phyloP scores from a whole-genome alignment of 2,113 vertebrate species.

The Hoplias malabaricus region DNA sequence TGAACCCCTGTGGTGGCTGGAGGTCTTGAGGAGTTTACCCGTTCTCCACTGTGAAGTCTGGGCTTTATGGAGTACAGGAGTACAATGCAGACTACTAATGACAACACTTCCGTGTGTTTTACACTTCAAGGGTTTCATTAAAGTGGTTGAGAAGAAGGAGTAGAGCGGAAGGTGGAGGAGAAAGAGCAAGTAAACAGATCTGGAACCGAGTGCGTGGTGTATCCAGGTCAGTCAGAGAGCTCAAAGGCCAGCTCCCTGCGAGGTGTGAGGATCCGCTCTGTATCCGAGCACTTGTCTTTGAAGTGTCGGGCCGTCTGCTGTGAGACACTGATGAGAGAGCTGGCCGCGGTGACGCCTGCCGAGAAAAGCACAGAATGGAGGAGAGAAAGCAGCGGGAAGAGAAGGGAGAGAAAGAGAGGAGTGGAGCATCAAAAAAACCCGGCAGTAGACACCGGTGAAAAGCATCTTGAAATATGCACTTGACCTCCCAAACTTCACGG shows the following conservation, averaged over 20 bases:
- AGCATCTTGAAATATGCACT: neutral
- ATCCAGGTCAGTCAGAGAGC: neutral
- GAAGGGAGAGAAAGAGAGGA: neutral
- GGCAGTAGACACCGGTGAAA: constrained; percentile 33
- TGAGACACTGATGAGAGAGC: constrained; percentile 87
- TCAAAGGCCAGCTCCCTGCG: constrained; percentile 93
- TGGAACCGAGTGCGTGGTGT: neutral
- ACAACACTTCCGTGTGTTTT: constrained; percentile 14
- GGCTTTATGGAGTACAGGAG: constrained; percentile 15
- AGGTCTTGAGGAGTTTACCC: constrained; percentile 13
- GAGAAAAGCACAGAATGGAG: constrained; percentile 26
- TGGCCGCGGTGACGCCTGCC: constrained; percentile 87
- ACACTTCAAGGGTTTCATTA: constrained; percentile 29
- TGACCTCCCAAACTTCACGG: neutral
- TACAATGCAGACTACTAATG: constrained; percentile 25
- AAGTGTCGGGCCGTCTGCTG: constrained; percentile 85
- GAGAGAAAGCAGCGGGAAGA: neutral
- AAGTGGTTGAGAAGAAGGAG: neutral
- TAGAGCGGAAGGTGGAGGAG: neutral
- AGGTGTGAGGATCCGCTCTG: constrained; percentile 86
- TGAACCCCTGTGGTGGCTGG: constrained; percentile 9
- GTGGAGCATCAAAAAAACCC: constrained; percentile 32
- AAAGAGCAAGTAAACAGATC: neutral
- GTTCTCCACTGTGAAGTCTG: constrained; percentile 28
- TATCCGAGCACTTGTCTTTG: constrained; percentile 83